Conservation (phyloP, 1,140 invertebrate genomes). For the Apis florea region DNA sequence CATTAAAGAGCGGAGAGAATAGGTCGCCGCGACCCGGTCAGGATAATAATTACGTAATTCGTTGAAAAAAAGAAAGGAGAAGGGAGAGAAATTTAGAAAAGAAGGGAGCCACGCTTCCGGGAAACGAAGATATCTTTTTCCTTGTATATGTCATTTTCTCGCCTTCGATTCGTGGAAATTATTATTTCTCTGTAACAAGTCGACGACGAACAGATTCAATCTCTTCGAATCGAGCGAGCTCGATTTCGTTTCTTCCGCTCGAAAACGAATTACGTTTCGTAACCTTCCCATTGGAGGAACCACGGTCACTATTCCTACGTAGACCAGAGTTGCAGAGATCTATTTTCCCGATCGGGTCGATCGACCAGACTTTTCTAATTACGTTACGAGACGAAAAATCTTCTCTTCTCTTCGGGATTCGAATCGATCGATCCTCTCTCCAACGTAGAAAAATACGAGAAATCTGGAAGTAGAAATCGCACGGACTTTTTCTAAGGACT, state of each 20-base stretch:
- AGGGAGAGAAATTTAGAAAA: neutral
- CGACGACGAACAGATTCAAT: conserved; percentile 5
- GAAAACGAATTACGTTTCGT: neutral
- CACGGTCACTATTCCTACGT: too few species aligned
- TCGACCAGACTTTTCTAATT: too few species aligned
- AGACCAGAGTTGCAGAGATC: too few species aligned
- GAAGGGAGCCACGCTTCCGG: neutral
- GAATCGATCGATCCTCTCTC: too few species aligned
- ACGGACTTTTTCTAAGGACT: too few species aligned
- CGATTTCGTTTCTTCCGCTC: neutral
- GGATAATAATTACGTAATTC: conserved; percentile 42
- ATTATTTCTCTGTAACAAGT: neutral
- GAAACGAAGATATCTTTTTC: neutral
- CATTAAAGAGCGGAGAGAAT: conserved; percentile 34
- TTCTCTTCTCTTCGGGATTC: too few species aligned
- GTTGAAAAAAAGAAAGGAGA: neutral
- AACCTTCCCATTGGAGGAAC: too few species aligned
- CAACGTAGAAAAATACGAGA: too few species aligned
- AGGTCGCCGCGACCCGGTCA: neutral
- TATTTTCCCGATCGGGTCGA: too few species aligned
- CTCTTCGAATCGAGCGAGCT: neutral
- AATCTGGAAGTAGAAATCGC: too few species aligned
- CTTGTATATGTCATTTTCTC: neutral
- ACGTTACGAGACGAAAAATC: too few species aligned
- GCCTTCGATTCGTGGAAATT: conserved; percentile 1